Conservation (phyloP, 1,140 invertebrate species). For the Pollicipes pollicipes region DNA sequence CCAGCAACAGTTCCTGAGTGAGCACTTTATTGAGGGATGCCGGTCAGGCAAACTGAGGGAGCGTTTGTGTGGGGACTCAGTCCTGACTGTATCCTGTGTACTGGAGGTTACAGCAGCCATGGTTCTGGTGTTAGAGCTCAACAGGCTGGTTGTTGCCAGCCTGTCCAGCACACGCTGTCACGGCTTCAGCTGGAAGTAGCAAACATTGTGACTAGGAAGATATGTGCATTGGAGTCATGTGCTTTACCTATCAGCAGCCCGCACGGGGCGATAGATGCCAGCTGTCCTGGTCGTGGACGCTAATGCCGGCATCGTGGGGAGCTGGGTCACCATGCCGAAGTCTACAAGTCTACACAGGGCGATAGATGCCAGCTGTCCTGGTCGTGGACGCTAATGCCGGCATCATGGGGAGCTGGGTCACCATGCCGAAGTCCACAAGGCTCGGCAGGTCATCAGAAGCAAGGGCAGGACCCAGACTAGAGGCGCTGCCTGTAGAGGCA, state of each 20-base stretch:
- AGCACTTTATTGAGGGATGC: background rate
- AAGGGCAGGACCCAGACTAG: background rate
- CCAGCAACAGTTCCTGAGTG: too few species aligned
- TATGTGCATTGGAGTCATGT: too few species aligned
- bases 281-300: background rate
- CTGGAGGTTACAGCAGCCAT: too few species aligned
- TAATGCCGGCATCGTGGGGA: background rate
- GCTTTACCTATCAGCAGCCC: too few species aligned
- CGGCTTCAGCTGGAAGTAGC: too few species aligned
- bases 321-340: background rate
- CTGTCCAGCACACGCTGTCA: too few species aligned
- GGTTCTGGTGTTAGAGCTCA: background rate
- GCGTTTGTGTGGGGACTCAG: too few species aligned
- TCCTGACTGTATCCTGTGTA: too few species aligned
- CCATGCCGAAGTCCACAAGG: background rate
- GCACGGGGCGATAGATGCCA: too few species aligned
- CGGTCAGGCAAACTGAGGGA: background rate
- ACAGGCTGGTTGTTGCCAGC: too few species aligned
- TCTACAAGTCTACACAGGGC: background rate
- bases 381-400: background rate
- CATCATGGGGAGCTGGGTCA: background rate
- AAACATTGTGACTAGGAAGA: too few species aligned
- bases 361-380: background rate
- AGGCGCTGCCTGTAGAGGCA: background rate
- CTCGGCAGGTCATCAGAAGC: background rate